phyloP scores from a whole-genome alignment of 2,797 vertebrate species.

The Phaenicophaeus curvirostris region DNA sequence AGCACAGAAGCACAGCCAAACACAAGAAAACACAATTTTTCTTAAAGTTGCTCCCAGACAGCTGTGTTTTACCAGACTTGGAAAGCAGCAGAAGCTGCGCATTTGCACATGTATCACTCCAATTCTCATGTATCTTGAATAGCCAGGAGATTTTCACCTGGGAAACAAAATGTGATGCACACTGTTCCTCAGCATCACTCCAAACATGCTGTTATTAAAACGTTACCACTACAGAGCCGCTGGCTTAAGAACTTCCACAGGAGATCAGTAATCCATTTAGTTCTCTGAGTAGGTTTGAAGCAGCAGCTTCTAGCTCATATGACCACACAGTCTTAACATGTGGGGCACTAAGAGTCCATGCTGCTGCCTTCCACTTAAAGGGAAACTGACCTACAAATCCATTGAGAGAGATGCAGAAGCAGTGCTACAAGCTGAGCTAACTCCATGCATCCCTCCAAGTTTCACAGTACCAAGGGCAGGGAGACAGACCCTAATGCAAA shows the following conservation, averaged over 20 bases:
- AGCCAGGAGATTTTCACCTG: neutral
- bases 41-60: neutral
- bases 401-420: rapidly evolving
- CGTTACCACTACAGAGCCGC: neutral
- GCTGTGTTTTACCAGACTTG: neutral
- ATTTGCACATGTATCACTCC: neutral
- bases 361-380: neutral
- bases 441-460: neutral
- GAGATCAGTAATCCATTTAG: neutral
- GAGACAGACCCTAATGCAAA: neutral
- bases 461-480: neutral
- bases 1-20: neutral
- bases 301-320: neutral
- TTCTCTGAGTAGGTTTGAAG: neutral
- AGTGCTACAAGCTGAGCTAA: neutral
- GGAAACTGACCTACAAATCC: neutral
- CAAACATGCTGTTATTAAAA: neutral
- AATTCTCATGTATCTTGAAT: neutral
- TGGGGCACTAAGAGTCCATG: neutral
- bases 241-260: neutral
- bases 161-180: constrained; percentile 2
- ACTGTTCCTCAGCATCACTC: neutral
- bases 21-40: neutral
- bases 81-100: neutral
- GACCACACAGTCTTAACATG: neutral